Evolutionary conservation across 2,113 vertebrate genomes (phyloP).

Genomic region (Heteronetta atricapilla): DNA sequence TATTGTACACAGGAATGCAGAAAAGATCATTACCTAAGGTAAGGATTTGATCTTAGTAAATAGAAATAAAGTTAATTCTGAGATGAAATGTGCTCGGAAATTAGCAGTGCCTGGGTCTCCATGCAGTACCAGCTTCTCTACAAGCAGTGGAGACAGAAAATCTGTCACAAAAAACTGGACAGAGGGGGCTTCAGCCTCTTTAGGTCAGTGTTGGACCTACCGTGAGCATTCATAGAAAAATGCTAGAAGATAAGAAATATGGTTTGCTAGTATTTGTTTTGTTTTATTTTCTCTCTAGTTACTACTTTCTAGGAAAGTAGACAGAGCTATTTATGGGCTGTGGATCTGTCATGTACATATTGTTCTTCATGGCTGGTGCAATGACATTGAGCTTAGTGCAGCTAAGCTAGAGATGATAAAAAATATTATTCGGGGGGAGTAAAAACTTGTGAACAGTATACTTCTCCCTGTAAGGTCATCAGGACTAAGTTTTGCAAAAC

Average conservation of each 20-base stretch:
- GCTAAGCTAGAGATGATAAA: background rate
- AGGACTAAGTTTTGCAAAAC: background rate
- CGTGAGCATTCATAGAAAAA: constrained; percentile 1
- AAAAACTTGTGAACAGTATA: background rate
- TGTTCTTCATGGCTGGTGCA: background rate
- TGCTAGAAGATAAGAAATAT: background rate
- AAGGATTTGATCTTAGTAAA: background rate
- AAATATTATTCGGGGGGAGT: background rate
- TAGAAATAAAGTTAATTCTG: background rate
- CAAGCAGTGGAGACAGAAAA: background rate
- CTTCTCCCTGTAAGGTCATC: background rate
- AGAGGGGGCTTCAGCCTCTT: background rate
- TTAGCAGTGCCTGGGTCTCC: background rate
- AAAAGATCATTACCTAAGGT: background rate
- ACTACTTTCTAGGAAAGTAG: background rate
- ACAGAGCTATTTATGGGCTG: background rate
- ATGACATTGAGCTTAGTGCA: background rate
- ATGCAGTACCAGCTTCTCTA: background rate
- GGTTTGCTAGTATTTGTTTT: background rate
- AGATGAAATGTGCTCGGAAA: background rate
- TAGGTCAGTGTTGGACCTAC: background rate
- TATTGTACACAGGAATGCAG: background rate
- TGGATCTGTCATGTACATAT: background rate
- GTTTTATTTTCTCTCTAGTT: background rate
- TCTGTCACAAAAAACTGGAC: background rate